Conservation (phyloP, 2,113 vertebrate genomes). For the Cyprinodon tularosa region DNA sequence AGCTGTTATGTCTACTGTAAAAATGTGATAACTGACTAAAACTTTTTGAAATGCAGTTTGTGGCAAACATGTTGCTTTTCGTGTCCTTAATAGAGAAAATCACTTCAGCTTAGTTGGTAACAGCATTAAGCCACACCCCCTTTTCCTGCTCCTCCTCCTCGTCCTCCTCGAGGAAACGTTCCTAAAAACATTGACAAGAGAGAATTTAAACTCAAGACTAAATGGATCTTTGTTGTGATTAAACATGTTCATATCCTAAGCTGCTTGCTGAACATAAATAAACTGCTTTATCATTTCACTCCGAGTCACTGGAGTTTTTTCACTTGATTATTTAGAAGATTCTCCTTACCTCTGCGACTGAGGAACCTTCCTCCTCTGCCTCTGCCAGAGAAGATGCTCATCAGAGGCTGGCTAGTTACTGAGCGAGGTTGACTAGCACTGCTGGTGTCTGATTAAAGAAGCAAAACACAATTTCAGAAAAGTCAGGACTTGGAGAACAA, state of each 20-base stretch:
- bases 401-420: slow-evolving; percentile 82
- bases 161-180: slow-evolving; percentile 55
- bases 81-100: slow-evolving; percentile 1
- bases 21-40: neutral
- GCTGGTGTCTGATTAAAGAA: slow-evolving; percentile 82
- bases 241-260: slow-evolving; percentile 8
- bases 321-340: neutral
- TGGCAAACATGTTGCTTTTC: neutral
- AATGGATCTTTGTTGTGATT: neutral
- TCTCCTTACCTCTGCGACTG: slow-evolving; percentile 76
- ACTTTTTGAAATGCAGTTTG: slow-evolving; percentile 2
- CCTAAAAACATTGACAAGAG: slow-evolving; percentile 38
- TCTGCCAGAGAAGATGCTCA: slow-evolving; percentile 51
- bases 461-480: neutral
- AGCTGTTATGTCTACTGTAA: neutral
- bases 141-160: slow-evolving; percentile 65
- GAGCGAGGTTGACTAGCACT: slow-evolving; percentile 77
- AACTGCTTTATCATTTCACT: slow-evolving; percentile 43
- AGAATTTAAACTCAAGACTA: neutral
- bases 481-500: neutral
- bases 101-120: neutral
- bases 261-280: slow-evolving; percentile 43
- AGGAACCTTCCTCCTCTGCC: slow-evolving; percentile 80
- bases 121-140: slow-evolving; percentile 49
- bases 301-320: neutral